Conservation (phyloP, 1,140 invertebrate species). For the Pogonomyrmex barbatus region DNA sequence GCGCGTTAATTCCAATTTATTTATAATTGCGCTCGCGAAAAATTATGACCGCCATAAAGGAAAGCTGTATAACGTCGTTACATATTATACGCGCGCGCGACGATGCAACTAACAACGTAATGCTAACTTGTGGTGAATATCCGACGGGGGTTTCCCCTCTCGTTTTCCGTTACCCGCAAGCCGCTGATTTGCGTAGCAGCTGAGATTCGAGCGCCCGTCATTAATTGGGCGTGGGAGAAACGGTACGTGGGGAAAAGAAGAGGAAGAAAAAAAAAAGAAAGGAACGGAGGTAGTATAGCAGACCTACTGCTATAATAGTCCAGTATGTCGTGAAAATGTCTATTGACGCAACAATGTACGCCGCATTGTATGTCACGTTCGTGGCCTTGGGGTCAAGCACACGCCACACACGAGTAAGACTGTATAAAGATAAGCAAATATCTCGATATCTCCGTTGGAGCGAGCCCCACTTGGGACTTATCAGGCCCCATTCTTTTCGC, state of each 20-base stretch:
- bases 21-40: constrained; percentile 50
- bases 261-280: not conserved
- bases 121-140: constrained; percentile 29
- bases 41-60: constrained; percentile 32
- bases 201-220: not conserved
- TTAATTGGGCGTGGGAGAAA: constrained; percentile 18
- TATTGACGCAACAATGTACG: constrained; percentile 38
- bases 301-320: not conserved
- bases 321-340: not conserved
- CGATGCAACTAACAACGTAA: constrained; percentile 50
- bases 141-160: constrained; percentile 26
- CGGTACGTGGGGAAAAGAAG: not conserved
- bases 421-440: not conserved
- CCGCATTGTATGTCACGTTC: constrained; percentile 18
- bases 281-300: not conserved
- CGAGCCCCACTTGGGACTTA: not conserved
- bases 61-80: constrained; percentile 27
- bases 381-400: not conserved
- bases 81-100: constrained; percentile 19
- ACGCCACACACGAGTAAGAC: not conserved
- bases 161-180: constrained; percentile 15
- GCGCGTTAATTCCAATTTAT: constrained; percentile 59
- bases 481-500: not conserved
- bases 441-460: not conserved
- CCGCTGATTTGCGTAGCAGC: not conserved